Base-by-base conservation (phyloP, 2,888 invertebrate genomes). In the Pherbina coryleti region DNA sequence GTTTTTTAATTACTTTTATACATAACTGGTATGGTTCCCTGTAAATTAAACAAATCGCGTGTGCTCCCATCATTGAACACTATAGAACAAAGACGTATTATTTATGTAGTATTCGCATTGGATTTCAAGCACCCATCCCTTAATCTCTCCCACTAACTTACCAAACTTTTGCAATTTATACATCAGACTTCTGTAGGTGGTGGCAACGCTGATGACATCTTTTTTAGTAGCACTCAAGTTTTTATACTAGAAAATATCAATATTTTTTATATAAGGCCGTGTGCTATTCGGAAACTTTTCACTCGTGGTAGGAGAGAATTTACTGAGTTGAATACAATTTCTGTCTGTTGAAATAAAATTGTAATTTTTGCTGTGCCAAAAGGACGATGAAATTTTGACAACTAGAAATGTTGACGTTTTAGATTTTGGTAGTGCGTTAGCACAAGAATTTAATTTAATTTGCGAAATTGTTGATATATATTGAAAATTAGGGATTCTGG, bases 21-120 rank as follows among this genome's bases (percentile, higher is more conserved):
- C 75, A 92, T 92, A 1, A 98, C 97, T 62, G 98, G 98, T 85
- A 98, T 96, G 8, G 98, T 98, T 75, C 98, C 98, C 86, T 94
- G 93, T 74, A 98, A 91, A 88, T 95, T 95, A 55, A 97, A 91
- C 81, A 98, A 91, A 77, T 96, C 95, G 89, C 94, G 95, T 62
- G 92, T 91, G 0, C 91, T 91, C 60, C 98, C 98, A 92, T 97
- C 96, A 88, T 96, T 96, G 88, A 97, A 98, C 78, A 95, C 97
- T 95, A 85, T 0, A 90, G 82, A 81, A 80, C 31, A 57, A 62
- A 70, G 28, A 67, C 75, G 70, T 70, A n/a, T 55, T n/a, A 70
- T 53, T 31, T 71, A 49, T 14, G 17, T 11, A 11, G 14, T 34
- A 76, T 60, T 19, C 64, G 37, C n/a, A 28, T 11, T 25, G 1